Evolutionary conservation across 2,113 vertebrate genomes (phyloP), one percentile per base, ranked within the genome.

Genomic region (Conger conger): DNA sequence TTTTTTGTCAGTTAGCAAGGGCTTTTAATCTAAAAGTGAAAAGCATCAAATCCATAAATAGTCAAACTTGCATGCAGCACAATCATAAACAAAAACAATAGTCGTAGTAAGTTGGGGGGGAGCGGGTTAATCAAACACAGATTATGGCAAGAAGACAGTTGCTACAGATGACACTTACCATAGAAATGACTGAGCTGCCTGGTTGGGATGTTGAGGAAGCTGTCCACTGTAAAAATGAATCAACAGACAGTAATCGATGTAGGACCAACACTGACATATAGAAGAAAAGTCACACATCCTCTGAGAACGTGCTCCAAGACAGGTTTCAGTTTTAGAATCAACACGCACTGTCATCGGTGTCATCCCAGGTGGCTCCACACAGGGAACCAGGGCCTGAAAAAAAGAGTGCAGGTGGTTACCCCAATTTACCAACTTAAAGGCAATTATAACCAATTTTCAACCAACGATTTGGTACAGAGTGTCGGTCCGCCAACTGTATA

Each of bases 341-440:
- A 77, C 68, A 4, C 82, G 83, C 91, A 93, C 93, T 92, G 89
- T 88, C 86, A 68, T 92, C 86, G 81, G 86, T 50, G 86, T 90
- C 86, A 35, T 86, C 88, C 93, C 93, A 95, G 60, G 91, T 86
- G n/a, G 76, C 81, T 0, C 93, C 93, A 76, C 81, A 88, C 83
- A 90, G 82, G 0, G 93, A 94, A 82, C 90, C 91, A 38, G 95
- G 95, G 60, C 93, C 95, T 95, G 82, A 8, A 77, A 33, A 90
- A 85, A 38, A 91, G 13, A 81, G 87, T 87, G 50, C 18, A 89
- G 57, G 35, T 88, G 9, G 16, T 76, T 77, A 86, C 77, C 82
- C n/a, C n/a, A n/a, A n/a, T n/a, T n/a, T n/a, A n/a, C n/a, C n/a
- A n/a, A n/a, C n/a, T n/a, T n/a, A n/a, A n/a, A n/a, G n/a, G n/a